Conservation (phyloP, 1,140 invertebrate genomes). For the Pseudomyrmex dendroicus region DNA sequence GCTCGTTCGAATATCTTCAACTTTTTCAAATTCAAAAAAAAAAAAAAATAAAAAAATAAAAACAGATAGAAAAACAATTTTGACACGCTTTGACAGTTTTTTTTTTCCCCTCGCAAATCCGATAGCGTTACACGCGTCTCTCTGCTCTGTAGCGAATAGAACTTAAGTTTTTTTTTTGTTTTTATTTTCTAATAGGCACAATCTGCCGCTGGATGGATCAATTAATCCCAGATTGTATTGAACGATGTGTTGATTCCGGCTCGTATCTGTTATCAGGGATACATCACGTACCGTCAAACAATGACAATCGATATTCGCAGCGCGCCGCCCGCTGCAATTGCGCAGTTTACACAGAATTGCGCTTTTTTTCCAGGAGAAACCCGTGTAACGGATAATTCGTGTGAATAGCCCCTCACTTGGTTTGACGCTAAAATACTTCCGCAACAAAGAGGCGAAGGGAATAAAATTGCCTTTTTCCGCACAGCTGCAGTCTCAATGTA, state of each 20-base stretch:
- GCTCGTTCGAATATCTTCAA: not conserved
- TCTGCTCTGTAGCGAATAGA: no score
- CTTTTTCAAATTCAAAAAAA: no score
- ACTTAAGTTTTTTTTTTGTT: not conserved
- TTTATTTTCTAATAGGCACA: not conserved
- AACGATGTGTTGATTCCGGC: conserved; percentile 18
- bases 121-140: not conserved
- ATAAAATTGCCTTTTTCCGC: conserved; percentile 42
- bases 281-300: conserved; percentile 43
- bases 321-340: conserved; percentile 8
- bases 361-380: conserved; percentile 40
- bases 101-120: no score
- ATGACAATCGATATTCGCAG: conserved; percentile 41
- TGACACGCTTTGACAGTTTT: no score
- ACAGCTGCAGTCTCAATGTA: conserved; percentile 51
- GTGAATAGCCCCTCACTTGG: conserved; percentile 50
- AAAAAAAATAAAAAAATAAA: no score
- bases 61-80: no score
- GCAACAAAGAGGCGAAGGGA: conserved; percentile 50
- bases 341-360: conserved; percentile 45
- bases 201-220: conserved; percentile 14
- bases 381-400: conserved; percentile 50
- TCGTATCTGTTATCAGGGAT: conserved; percentile 18
- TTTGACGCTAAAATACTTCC: conserved; percentile 50
- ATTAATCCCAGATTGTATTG: conserved; percentile 35